Conservation (phyloP, 2,888 invertebrate species). For the Plutella xylostella region DNA sequence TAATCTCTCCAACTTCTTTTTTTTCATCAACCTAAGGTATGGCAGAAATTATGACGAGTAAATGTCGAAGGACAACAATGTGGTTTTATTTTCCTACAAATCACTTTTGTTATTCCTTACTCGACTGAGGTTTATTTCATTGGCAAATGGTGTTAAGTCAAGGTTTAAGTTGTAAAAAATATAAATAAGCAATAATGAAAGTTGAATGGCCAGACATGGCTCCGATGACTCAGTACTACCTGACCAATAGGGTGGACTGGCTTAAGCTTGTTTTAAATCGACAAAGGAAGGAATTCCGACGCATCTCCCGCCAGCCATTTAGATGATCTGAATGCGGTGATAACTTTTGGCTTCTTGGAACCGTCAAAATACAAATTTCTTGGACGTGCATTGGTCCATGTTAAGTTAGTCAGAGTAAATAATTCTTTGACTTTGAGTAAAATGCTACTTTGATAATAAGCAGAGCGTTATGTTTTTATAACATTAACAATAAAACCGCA, state of each 20-base stretch:
- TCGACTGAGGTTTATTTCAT: background rate
- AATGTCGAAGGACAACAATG: background rate
- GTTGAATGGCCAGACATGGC: conserved; percentile 53
- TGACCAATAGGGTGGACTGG: conserved; percentile 45
- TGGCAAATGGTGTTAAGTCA: conserved; percentile 22
- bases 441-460: no score
- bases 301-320: conserved; percentile 22
- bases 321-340: no score
- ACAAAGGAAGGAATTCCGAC: conserved; percentile 38
- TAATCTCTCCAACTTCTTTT: no score
- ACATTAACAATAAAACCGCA: background rate
- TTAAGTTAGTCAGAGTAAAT: no score
- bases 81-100: conserved; percentile 1
- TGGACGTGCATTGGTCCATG: no score
- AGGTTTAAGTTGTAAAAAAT: conserved; percentile 41
- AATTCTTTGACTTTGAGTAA: no score
- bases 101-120: conserved; percentile 2
- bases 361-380: no score
- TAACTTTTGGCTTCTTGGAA: no score
- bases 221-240: conserved; percentile 50
- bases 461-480: no score
- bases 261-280: conserved; percentile 29
- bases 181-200: conserved; percentile 56
- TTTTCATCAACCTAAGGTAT: no score
- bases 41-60: conserved; percentile 2